Evolutionary conservation across 2,888 invertebrate genomes (phyloP).

Genomic region (Chrysolina haemoptera): DNA sequence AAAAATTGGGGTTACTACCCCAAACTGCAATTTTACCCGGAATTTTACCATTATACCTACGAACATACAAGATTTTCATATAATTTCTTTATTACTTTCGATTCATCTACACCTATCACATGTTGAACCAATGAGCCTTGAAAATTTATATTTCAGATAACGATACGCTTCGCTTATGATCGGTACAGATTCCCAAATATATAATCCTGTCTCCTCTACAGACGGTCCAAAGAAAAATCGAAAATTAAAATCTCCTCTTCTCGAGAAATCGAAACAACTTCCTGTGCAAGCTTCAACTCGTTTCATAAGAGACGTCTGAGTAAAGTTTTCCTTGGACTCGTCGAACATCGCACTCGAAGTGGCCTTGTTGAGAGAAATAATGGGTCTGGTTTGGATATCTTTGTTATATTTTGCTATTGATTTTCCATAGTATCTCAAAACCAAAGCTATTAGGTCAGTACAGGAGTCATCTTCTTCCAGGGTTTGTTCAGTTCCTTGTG

Average conservation of each 20-base stretch:
- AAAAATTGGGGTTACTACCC: too few species aligned
- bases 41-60: too few species aligned
- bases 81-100: too few species aligned
- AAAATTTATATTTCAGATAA: not conserved
- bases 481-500: not conserved
- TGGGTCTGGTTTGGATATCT: not conserved
- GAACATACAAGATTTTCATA: too few species aligned
- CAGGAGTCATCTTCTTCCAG: slow-evolving; percentile 4
- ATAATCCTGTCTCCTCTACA: slow-evolving; percentile 20
- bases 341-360: not conserved
- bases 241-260: not conserved
- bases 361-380: not conserved
- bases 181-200: slow-evolving; percentile 9
- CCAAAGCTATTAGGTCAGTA: slow-evolving; percentile 25
- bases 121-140: not conserved
- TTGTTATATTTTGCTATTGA: not conserved
- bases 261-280: not conserved
- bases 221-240: slow-evolving; percentile 23
- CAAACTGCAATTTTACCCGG: too few species aligned
- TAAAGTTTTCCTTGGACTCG: not conserved
- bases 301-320: not conserved
- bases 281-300: not conserved
- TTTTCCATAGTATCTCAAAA: slow-evolving; percentile 31
- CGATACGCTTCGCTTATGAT: not conserved
- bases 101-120: too few species aligned